Evolutionary conservation across 2,797 vertebrate genomes (phyloP).

Genomic region (Tympanoctomys barrerae): DNA sequence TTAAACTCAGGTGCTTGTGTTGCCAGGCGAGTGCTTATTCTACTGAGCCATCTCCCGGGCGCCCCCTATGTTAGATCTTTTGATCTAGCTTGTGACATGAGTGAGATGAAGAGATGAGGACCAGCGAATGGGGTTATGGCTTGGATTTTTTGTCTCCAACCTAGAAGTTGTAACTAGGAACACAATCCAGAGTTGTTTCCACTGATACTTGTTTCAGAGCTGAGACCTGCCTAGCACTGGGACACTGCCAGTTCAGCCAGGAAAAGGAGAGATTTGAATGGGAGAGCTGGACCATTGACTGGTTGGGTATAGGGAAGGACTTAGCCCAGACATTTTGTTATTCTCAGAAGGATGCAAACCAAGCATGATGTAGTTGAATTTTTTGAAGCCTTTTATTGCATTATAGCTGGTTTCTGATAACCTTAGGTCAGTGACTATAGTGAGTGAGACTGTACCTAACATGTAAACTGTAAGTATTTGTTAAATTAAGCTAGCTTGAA

Average conservation of each 20-base stretch:
- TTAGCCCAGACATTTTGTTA: not conserved
- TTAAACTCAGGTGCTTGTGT: no score
- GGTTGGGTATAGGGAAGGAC: not conserved
- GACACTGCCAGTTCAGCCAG: not conserved
- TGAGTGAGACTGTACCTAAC: not conserved
- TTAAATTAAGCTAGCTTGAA: not conserved
- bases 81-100: not conserved
- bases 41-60: no score
- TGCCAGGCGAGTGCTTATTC: no score
- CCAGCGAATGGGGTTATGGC: not conserved
- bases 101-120: not conserved
- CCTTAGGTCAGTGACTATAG: not conserved
- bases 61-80: not conserved
- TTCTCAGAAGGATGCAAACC: not conserved
- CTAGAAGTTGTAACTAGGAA: not conserved
- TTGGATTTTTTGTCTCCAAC: not conserved
- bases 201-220: not conserved
- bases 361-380: not conserved
- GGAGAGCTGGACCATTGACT: not conserved
- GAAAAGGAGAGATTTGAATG: not conserved
- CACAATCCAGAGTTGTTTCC: not conserved
- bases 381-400: not conserved
- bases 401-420: not conserved
- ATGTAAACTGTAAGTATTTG: not conserved
- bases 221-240: not conserved